Conservation (phyloP, 2,113 vertebrate genomes). For the Fukomys damarensis region DNA sequence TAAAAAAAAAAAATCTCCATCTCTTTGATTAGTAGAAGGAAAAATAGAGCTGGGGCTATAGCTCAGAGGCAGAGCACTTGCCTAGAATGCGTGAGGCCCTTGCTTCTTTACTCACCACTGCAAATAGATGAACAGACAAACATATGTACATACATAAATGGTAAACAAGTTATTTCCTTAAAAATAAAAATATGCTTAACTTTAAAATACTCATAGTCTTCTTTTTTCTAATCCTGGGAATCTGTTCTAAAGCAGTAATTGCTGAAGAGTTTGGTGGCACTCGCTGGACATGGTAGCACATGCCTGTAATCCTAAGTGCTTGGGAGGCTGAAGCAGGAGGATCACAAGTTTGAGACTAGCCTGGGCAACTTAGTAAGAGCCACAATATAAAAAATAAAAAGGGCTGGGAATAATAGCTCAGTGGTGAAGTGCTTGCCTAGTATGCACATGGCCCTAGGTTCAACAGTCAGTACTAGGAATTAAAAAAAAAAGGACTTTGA, state of each 20-base stretch:
- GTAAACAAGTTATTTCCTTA: conserved; percentile 36
- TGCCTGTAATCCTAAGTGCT: neutral
- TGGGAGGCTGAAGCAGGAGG: neutral
- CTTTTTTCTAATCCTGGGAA: conserved; percentile 4
- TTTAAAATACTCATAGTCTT: conserved; percentile 50
- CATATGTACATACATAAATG: neutral
- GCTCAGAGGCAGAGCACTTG: neutral
- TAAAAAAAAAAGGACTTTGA: neutral
- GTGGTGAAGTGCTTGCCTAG: neutral
- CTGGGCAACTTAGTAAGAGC: neutral
- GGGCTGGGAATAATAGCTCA: neutral
- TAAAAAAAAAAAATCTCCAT: too few relatives aligned
- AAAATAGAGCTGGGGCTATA: neutral
- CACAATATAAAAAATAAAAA: neutral
- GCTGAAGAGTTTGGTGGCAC: conserved; percentile 17
- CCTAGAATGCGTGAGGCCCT: neutral
- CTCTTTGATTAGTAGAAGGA: too few relatives aligned
- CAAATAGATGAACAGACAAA: neutral
- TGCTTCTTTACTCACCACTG: neutral
- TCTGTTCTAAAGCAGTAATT: conserved; percentile 49
- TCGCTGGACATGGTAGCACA: neutral
- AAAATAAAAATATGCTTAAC: conserved; percentile 61
- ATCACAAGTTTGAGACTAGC: neutral
- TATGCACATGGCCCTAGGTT: neutral
- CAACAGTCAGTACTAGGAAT: neutral